These are phyloP conservation scores for Archilochus colubris DNA, from an alignment of 2,113 vertebrate genomes.

Conservation along the genomic window DNA sequence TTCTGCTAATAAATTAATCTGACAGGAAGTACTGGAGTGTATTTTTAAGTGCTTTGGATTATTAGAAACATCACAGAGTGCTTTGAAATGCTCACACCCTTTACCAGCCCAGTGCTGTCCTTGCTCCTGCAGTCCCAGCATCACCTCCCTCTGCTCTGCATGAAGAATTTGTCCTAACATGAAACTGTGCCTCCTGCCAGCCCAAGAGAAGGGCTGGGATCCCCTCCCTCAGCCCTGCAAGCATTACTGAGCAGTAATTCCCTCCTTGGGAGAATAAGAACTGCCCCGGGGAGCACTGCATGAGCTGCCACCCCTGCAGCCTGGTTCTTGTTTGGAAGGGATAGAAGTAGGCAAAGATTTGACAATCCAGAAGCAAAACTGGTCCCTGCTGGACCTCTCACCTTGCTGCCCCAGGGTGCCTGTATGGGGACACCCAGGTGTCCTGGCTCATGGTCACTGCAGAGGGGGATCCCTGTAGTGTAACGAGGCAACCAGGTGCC, in stretches of 20 bases:
- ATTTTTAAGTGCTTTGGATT: constrained; percentile 3
- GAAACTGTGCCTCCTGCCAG: not conserved
- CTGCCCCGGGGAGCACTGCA: not conserved
- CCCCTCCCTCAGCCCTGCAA: rapidly evolving
- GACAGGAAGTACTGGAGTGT: not conserved
- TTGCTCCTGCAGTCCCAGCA: not conserved
- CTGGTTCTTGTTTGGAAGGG: not conserved
- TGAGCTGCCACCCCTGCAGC: not conserved
- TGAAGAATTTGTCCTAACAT: not conserved
- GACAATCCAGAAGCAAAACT: not conserved
- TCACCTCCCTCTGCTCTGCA: not conserved
- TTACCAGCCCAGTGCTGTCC: rapidly evolving
- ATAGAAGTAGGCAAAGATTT: not conserved
- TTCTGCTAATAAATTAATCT: constrained; percentile 51
- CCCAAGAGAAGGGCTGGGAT: not conserved
- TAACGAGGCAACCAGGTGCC: no score
- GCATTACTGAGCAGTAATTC: not conserved
- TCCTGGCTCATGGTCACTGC: rapidly evolving
- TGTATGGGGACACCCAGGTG: rapidly evolving
- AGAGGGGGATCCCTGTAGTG: rapidly evolving
- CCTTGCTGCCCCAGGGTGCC: not conserved
- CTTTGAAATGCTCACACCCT: not conserved
- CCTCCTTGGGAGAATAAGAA: not conserved
- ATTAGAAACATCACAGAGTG: not conserved
- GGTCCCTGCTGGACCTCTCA: not conserved